These are phyloP conservation scores for Sphecodes monilicornis DNA, from an alignment of 2,888 invertebrate genomes.

Conservation along the genomic window DNA sequence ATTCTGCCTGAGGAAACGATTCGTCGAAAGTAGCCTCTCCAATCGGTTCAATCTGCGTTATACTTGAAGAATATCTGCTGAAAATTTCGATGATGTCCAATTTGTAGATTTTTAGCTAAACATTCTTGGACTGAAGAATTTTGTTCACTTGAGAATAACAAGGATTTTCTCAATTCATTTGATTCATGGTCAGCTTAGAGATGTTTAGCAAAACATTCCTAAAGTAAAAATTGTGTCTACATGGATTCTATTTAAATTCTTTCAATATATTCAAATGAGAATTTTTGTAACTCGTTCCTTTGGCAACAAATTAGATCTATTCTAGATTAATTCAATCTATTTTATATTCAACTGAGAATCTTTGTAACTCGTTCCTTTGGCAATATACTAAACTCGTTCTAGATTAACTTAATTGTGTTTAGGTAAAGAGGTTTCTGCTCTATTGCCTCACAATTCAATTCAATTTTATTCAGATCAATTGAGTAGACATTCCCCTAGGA, in stretches of 20 bases:
- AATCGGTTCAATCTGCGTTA: not conserved
- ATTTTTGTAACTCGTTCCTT: not conserved
- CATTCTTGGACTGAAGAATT: not conserved
- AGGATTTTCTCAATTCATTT: too few relatives aligned
- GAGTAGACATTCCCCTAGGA: not conserved
- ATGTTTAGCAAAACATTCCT: not conserved
- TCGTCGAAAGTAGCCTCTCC: not conserved
- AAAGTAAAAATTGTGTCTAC: too few relatives aligned
- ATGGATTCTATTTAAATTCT: too few relatives aligned
- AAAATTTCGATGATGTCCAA: not conserved
- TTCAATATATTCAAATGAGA: too few relatives aligned
- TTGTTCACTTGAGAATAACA: too few relatives aligned
- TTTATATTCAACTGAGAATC: not conserved
- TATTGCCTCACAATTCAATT: not conserved
- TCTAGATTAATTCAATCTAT: not conserved
- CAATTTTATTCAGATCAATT: not conserved
- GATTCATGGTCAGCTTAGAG: not conserved
- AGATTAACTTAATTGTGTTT: not conserved
- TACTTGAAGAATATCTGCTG: not conserved
- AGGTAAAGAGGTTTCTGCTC: not conserved
- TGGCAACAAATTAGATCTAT: not conserved
- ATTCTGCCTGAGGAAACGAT: not conserved
- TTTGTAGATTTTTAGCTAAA: not conserved
- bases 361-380: not conserved
- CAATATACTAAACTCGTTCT: not conserved